phyloP scores from a whole-genome alignment of 2,888 invertebrate species.

The Cephus pulcher region DNA sequence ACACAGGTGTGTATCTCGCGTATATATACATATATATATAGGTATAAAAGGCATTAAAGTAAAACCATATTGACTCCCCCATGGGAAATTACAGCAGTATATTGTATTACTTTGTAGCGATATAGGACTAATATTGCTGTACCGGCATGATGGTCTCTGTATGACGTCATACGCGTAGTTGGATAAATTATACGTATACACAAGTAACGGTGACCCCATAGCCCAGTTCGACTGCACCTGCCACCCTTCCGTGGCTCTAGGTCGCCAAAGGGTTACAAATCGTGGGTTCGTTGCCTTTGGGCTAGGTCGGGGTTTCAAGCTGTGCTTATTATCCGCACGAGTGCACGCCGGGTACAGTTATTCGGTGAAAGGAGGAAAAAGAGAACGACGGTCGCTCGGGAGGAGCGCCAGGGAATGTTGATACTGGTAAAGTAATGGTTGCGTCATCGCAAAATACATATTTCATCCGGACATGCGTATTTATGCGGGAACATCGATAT shows the following conservation, averaged over 20 bases:
- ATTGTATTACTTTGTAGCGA: not conserved
- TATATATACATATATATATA: not conserved
- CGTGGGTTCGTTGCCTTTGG: not conserved
- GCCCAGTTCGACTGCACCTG: not conserved
- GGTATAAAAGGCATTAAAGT: not conserved
- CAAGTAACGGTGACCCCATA: not conserved
- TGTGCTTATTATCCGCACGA: not conserved
- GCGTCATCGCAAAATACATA: not conserved
- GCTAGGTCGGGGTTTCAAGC: not conserved
- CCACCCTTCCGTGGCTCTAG: not conserved
- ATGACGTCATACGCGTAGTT: not conserved
- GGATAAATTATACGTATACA: not conserved
- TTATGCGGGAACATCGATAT: not conserved
- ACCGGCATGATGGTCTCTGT: not conserved
- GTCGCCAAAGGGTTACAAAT: not conserved
- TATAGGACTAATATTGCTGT: not conserved
- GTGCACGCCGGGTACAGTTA: not conserved
- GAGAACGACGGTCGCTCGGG: not conserved
- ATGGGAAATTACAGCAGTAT: not conserved
- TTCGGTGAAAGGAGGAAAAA: not conserved
- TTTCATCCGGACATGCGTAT: not conserved
- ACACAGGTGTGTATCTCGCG: not conserved
- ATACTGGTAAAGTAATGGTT: not conserved
- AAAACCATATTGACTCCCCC: not conserved
- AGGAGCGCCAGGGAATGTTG: too few relatives aligned